Evolutionary conservation across 2,113 vertebrate species (phyloP), one percentile per base, ranked within the genome.

Genomic region (Ictalurus furcatus): DNA sequence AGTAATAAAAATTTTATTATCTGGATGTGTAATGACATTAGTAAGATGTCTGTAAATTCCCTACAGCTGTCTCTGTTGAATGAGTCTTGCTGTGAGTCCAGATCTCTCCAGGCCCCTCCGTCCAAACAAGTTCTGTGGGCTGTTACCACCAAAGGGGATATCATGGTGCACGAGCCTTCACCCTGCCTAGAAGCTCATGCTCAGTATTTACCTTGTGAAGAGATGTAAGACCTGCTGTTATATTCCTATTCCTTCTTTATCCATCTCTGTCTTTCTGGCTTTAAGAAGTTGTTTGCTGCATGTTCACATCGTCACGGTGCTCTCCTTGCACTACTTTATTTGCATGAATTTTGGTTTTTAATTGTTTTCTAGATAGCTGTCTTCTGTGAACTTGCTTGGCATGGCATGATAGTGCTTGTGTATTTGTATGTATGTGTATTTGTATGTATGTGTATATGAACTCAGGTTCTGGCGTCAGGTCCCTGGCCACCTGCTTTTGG

Each of bases 401-500:
- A 86, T 91, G 90, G 90, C 78, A 44, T 89, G 86, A 85, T 25
- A 83, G 63, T 28, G 56, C 7, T 40, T 52, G 30, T 74, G 30
- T 81, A 19, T 85, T 44, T 90, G 82, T 82, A 44, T 88, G 30
- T 87, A 85, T 88, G 71, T 89, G 86, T 54, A 17, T 90, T 44
- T 90, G 82, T 82, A 44, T 88, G 30, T 87, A 85, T 88, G 71
- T 89, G 86, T 54, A 17, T 90, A 92, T 91, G 94, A 92, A 93
- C 92, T 91, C 95, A 99, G 98, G 97, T 99, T 98, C 93, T 99
- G 98, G 98, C 95, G 96, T 9, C 98, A 99, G 93, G 94, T 99
- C 87, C 98, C 98, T 4, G 98, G 98, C 28, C 98, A 99, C 93
- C 95, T 99, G 91, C 95, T 95, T 28, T 88, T 96, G 90, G 92